phyloP scores from a whole-genome alignment of 2,797 vertebrate genomes.

The Eulemur rubriventer region DNA sequence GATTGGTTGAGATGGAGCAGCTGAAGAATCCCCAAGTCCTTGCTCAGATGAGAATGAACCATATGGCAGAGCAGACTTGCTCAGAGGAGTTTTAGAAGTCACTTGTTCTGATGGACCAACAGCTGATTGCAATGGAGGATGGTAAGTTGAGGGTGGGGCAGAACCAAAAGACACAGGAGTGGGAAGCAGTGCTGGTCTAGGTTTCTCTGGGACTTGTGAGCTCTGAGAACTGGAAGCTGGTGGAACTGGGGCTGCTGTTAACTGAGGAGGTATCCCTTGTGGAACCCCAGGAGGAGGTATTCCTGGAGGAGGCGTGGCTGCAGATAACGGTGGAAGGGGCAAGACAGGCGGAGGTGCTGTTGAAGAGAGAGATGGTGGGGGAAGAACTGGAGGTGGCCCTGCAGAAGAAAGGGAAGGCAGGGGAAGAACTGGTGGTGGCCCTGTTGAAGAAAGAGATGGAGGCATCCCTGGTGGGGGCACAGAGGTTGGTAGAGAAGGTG shows the following conservation, averaged over 20 bases:
- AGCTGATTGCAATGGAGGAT: constrained; percentile 81
- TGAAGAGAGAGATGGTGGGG: constrained; percentile 75
- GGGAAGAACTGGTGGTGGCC: constrained; percentile 71
- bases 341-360: constrained; percentile 70
- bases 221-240: constrained; percentile 82
- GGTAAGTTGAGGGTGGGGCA: constrained; percentile 79
- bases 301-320: constrained; percentile 79
- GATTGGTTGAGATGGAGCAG: constrained; percentile 73
- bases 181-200: constrained; percentile 84
- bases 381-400: constrained; percentile 72
- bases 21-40: constrained; percentile 83
- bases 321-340: constrained; percentile 81
- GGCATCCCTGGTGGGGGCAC: constrained; percentile 78
- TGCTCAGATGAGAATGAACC: constrained; percentile 83
- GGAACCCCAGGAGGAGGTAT: constrained; percentile 74
- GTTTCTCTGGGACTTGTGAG: constrained; percentile 82
- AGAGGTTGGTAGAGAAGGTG: constrained; percentile 75
- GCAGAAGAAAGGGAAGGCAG: constrained; percentile 70
- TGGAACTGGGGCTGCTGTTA: constrained; percentile 78
- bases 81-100: constrained; percentile 82
- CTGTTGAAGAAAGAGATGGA: constrained; percentile 73
- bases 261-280: constrained; percentile 80
- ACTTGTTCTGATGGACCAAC: constrained; percentile 81
- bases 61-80: constrained; percentile 72
- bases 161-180: constrained; percentile 84